Evolutionary conservation across 2,888 invertebrate species (phyloP).

Genomic region (Drymonia ruficornis): DNA sequence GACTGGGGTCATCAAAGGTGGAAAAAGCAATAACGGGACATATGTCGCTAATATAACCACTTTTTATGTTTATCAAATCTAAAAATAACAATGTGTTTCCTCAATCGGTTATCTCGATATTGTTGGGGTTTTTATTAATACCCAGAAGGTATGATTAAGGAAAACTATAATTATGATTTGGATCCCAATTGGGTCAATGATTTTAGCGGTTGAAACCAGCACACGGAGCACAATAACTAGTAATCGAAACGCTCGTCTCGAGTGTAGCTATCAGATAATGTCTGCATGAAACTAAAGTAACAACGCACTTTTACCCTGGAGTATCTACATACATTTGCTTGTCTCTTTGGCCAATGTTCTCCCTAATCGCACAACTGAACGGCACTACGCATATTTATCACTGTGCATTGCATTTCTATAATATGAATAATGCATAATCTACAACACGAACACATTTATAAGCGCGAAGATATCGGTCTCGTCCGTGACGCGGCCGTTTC

Average conservation of each 20-base stretch:
- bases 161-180: not conserved
- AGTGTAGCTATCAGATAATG: slow-evolving; percentile 7
- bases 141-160: not conserved
- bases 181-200: not conserved
- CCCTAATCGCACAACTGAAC: slow-evolving; percentile 22
- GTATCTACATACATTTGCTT: not conserved
- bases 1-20: slow-evolving; percentile 1
- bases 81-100: not conserved
- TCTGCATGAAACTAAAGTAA: not conserved
- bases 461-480: slow-evolving; percentile 35
- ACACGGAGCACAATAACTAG: not conserved
- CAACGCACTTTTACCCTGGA: not conserved
- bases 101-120: not conserved
- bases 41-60: not conserved
- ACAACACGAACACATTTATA: slow-evolving; percentile 28
- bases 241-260: not conserved
- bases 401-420: slow-evolving; percentile 24
- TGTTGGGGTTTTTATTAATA: not conserved
- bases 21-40: not conserved
- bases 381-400: slow-evolving; percentile 23
- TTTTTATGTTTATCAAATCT: not conserved
- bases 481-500: slow-evolving; percentile 45
- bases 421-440: slow-evolving; percentile 38
- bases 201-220: not conserved
- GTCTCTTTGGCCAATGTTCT: slow-evolving; percentile 11